A percentile compares a stretch with the other conserved stretches of the same genome.
Evolutionary conservation across 2,888 invertebrate species (phyloP).

Genomic region (Exocentrus adspersus): DNA sequence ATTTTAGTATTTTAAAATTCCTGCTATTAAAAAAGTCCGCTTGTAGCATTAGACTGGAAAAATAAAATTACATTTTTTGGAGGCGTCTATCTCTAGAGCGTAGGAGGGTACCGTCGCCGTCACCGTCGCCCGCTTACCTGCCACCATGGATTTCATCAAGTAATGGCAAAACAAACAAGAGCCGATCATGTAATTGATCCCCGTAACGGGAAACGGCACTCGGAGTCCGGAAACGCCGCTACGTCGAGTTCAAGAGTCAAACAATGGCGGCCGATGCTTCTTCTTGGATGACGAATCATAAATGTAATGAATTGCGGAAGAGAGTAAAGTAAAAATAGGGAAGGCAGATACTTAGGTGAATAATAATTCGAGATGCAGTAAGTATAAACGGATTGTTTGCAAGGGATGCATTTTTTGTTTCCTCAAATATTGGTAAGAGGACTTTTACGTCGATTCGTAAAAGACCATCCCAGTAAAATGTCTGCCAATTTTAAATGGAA

Average conservation of each 20-base stretch:
- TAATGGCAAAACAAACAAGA: constrained; percentile 59
- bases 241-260: constrained; percentile 50
- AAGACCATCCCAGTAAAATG: too few species aligned
- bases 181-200: constrained; percentile 57
- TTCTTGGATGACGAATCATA: constrained; percentile 12
- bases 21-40: background rate
- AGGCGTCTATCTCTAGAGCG: background rate
- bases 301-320: constrained; percentile 8
- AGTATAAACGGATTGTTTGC: background rate
- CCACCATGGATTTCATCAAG: constrained; percentile 53
- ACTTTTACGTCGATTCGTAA: too few species aligned
- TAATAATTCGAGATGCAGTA: background rate
- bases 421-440: background rate
- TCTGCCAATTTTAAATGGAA: too few species aligned
- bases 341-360: background rate
- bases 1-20: too few species aligned
- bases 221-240: constrained; percentile 53
- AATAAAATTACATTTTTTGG: constrained; percentile 9
- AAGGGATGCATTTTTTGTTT: background rate
- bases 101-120: too few species aligned
- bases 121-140: constrained; percentile 18
- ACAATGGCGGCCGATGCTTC: constrained; percentile 29
- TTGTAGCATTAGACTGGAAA: background rate
- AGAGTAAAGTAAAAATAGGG: background rate
- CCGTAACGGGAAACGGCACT: constrained; percentile 54